Conservation (phyloP, 1,140 invertebrate species). For the Pectinophora gossypiella region DNA sequence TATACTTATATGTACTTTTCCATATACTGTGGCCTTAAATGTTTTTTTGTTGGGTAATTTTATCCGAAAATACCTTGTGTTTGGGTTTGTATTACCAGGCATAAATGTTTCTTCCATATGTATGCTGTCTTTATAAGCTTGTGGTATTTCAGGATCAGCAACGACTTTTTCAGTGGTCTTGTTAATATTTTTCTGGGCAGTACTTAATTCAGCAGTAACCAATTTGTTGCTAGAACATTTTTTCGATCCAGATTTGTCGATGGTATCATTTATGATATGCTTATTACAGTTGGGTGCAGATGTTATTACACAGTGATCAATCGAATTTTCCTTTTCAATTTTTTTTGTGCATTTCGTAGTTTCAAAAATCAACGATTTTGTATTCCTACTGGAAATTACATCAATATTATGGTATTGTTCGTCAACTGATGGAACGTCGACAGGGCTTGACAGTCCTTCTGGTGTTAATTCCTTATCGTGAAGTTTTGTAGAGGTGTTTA, state of each 20-base stretch:
- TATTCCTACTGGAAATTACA: no score
- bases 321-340: no score
- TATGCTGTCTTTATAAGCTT: not conserved
- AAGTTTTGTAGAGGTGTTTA: no score
- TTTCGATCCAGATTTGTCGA: not conserved
- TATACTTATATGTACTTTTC: constrained; percentile 34
- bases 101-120: constrained; percentile 13
- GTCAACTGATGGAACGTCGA: no score
- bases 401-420: no score
- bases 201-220: not conserved
- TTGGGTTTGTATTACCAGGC: constrained; percentile 17
- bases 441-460: no score
- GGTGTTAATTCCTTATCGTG: no score
- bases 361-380: no score
- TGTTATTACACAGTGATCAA: no score
- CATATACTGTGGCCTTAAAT: constrained; percentile 49
- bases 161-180: not conserved
- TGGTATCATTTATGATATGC: not conserved
- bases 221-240: not conserved
- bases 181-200: no score
- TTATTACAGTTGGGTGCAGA: no score
- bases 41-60: constrained; percentile 45
- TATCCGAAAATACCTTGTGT: constrained; percentile 37
- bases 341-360: no score
- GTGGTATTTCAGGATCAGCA: not conserved